These are phyloP conservation scores for Watsonalla binaria DNA, from an alignment of 2,888 invertebrate genomes.

Conservation along the genomic window DNA sequence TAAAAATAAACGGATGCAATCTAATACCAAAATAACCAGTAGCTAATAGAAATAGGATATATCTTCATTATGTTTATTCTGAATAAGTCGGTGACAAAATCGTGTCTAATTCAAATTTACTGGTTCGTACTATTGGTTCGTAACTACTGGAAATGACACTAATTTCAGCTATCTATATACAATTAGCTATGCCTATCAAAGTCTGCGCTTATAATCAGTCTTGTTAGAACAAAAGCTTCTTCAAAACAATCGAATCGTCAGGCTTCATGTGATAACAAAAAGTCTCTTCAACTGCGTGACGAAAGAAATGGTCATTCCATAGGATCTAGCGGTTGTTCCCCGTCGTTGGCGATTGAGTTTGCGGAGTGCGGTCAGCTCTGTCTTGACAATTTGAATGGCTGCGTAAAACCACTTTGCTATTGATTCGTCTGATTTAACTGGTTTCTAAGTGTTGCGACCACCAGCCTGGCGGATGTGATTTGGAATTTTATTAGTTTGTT, in stretches of 20 bases:
- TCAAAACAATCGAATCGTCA: neutral
- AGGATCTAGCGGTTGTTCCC: constrained; percentile 38
- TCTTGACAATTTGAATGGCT: constrained; percentile 30
- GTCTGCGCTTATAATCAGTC: neutral
- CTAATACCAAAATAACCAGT: no score
- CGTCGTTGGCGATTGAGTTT: constrained; percentile 43
- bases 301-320: constrained; percentile 10
- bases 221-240: neutral
- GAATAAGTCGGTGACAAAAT: no score
- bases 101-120: no score
- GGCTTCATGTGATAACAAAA: constrained; percentile 9
- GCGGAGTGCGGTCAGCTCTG: constrained; percentile 31
- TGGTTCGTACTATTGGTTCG: no score
- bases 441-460: constrained; percentile 13
- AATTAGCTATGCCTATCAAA: neutral
- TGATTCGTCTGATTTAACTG: constrained; percentile 32
- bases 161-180: neutral
- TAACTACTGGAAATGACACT: no score
- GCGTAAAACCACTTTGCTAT: constrained; percentile 26
- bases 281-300: constrained; percentile 22
- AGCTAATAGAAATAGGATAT: no score
- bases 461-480: constrained; percentile 1
- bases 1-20: no score
- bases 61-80: no score
- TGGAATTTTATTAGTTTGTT: constrained; percentile 1